These are phyloP conservation scores for Acanthurus lineatus DNA, from an alignment of 2,797 vertebrate species.

Conservation along the genomic window DNA sequence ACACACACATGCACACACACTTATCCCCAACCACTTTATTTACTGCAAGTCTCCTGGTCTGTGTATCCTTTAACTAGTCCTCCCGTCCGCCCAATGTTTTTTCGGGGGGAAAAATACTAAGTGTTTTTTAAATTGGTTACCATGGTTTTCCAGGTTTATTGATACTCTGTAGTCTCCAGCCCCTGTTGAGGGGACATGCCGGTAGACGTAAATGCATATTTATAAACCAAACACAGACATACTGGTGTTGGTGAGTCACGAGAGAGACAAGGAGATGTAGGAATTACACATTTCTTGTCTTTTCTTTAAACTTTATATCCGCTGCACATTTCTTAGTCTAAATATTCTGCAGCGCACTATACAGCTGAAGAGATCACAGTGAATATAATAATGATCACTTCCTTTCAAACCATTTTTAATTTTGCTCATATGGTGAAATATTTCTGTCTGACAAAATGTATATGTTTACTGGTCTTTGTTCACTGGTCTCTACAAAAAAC, in stretches of 20 bases:
- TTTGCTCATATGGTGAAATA: background rate
- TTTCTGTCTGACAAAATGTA: background rate
- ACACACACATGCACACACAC: background rate
- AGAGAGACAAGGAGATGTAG: background rate
- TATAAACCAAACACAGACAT: constrained; percentile 47
- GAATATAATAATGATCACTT: background rate
- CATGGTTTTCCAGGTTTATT: background rate
- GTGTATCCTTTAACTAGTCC: background rate
- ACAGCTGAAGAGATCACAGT: background rate
- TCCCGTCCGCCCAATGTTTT: background rate
- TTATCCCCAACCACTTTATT: background rate
- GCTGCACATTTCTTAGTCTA: background rate
- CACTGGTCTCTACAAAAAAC: too few relatives aligned
- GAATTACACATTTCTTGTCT: constrained; percentile 3
- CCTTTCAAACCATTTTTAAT: too few relatives aligned
- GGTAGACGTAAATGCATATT: constrained; percentile 45
- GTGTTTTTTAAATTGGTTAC: constrained; percentile 6
- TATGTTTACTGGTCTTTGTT: too few relatives aligned
- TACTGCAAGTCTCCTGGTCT: background rate
- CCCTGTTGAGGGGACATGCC: background rate
- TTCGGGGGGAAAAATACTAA: background rate
- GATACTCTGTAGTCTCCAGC: background rate
- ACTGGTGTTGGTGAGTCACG: background rate
- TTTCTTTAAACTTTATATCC: background rate
- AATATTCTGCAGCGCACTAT: background rate